A percentile compares a stretch with the other conserved stretches of the same genome.
These are phyloP conservation scores for Chloroceryle inda DNA, from an alignment of 2,797 vertebrate genomes.

Conservation along the genomic window DNA sequence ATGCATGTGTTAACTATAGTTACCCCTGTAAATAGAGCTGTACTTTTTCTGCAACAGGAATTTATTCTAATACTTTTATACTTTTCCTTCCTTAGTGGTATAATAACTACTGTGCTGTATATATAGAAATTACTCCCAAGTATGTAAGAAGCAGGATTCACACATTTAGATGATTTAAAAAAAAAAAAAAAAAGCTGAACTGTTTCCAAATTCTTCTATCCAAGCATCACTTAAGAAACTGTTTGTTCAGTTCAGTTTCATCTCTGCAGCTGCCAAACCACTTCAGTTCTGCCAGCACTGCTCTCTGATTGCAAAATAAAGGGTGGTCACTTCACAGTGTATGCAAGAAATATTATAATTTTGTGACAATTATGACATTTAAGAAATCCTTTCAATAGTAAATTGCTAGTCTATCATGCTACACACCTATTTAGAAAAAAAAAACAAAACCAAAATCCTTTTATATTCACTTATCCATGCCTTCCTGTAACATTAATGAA, in stretches of 20 bases:
- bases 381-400: conserved; percentile 60
- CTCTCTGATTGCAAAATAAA: conserved; percentile 84
- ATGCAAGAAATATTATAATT: conserved; percentile 77
- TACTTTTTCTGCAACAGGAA: conserved; percentile 69
- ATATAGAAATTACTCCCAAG: conserved; percentile 77
- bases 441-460: background rate
- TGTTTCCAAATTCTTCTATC: conserved; percentile 83
- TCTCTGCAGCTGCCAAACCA: conserved; percentile 83
- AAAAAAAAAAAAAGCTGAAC: conserved; percentile 76
- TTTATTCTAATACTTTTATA: conserved; percentile 77
- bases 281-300: conserved; percentile 82
- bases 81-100: conserved; percentile 73
- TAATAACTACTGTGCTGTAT: conserved; percentile 77
- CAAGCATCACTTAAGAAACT: conserved; percentile 87
- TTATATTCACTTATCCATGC: conserved; percentile 35
- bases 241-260: conserved; percentile 86
- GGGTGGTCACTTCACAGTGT: conserved; percentile 84
- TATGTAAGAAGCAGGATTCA: conserved; percentile 84
- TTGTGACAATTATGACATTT: conserved; percentile 74
- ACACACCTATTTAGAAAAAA: background rate
- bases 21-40: conserved; percentile 77
- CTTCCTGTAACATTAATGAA: conserved; percentile 55
- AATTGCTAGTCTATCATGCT: conserved; percentile 47
- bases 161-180: conserved; percentile 83
- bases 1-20: conserved; percentile 78